These are phyloP conservation scores for Falco concolor DNA, from an alignment of 2,797 vertebrate genomes.

Conservation along the genomic window DNA sequence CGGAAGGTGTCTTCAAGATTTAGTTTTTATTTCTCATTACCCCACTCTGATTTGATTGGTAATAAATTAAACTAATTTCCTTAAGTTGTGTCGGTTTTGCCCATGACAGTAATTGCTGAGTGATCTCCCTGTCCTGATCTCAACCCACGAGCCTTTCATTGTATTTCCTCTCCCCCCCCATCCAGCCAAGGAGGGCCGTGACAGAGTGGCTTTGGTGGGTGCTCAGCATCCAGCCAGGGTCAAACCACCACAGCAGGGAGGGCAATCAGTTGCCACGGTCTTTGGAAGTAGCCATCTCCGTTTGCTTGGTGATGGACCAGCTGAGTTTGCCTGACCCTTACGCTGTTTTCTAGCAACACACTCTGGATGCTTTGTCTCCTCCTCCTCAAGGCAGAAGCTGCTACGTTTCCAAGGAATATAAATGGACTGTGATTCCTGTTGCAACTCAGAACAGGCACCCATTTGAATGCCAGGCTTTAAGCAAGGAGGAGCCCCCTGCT, in stretches of 20 bases:
- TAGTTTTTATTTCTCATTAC: no score
- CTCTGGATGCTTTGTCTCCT: neutral
- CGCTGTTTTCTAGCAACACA: neutral
- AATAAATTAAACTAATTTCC: no score
- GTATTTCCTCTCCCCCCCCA: no score
- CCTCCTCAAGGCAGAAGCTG: neutral
- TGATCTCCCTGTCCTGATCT: no score
- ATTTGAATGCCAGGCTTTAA: neutral
- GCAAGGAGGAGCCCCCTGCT: neutral
- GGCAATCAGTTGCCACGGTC: neutral
- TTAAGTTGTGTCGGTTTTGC: no score
- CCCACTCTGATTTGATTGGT: neutral
- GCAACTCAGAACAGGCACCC: neutral
- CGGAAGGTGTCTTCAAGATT: no score
- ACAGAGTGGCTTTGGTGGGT: no score
- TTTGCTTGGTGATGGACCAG: neutral
- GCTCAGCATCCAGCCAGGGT: no score
- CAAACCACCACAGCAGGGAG: neutral
- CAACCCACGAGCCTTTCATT: no score
- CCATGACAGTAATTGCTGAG: no score
- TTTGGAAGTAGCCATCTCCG: neutral
- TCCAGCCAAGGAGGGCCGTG: no score
- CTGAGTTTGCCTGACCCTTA: neutral
- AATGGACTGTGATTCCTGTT: neutral
- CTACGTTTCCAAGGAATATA: neutral